These are phyloP conservation scores for Asbolus verrucosus DNA, from an alignment of 1,140 invertebrate genomes.

Conservation along the genomic window DNA sequence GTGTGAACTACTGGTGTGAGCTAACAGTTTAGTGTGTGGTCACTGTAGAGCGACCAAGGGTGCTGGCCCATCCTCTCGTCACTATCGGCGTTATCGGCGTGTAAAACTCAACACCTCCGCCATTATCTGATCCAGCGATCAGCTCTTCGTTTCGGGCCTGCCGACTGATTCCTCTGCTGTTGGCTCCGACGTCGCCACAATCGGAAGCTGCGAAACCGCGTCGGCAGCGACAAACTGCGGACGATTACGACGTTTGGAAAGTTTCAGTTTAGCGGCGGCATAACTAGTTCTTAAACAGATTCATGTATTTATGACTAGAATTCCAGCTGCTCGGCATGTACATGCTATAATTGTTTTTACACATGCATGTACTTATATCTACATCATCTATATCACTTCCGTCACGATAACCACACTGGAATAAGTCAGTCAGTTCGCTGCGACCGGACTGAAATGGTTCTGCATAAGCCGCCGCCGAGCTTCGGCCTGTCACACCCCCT, in stretches of 20 bases:
- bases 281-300: constrained; percentile 38
- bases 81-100: constrained; percentile 51
- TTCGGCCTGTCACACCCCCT: too few species aligned
- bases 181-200: constrained; percentile 3
- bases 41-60: constrained; percentile 62
- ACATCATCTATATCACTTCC: constrained; percentile 57
- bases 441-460: constrained; percentile 41
- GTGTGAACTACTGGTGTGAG: constrained; percentile 56
- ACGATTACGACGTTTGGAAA: constrained; percentile 13
- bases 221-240: background rate
- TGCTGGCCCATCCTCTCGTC: constrained; percentile 47
- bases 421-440: constrained; percentile 51
- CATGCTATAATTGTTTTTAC: constrained; percentile 58
- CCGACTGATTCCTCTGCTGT: background rate
- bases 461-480: too few species aligned
- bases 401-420: constrained; percentile 55
- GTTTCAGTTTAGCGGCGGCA: constrained; percentile 3
- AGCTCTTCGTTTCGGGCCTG: constrained; percentile 47
- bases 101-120: constrained; percentile 46
- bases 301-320: constrained; percentile 32
- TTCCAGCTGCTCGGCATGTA: constrained; percentile 51
- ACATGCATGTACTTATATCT: constrained; percentile 57
- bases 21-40: constrained; percentile 62
- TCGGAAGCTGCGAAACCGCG: too few species aligned
- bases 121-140: constrained; percentile 51